These are phyloP conservation scores for Erithacus rubecula DNA, from an alignment of 2,797 vertebrate genomes.

Conservation along the genomic window DNA sequence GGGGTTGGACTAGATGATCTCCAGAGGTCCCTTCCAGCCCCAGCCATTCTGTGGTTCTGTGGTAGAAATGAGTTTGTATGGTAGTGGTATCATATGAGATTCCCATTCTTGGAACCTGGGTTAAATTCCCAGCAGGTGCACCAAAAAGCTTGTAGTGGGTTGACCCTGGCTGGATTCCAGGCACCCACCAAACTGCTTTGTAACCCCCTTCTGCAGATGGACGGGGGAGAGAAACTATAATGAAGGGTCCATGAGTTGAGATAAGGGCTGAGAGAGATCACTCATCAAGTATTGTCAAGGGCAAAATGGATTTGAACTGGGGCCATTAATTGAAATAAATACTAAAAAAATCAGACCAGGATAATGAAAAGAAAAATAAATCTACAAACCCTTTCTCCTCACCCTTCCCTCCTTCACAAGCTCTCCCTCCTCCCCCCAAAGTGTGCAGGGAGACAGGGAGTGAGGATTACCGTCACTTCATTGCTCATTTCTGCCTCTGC, in stretches of 20 bases:
- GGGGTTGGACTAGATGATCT: not conserved
- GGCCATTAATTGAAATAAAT: not conserved
- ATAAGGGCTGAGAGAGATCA: not conserved
- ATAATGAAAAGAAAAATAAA: not conserved
- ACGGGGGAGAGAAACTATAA: not conserved
- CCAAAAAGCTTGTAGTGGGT: not conserved
- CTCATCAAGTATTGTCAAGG: not conserved
- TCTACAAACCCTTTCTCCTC: not conserved
- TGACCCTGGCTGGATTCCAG: not conserved
- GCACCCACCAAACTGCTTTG: not conserved
- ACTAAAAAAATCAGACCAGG: not conserved
- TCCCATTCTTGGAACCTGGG: conserved; percentile 96
- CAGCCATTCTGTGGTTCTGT: not conserved
- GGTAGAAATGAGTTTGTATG: not conserved
- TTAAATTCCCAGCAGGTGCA: conserved; percentile 93
- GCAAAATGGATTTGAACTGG: not conserved
- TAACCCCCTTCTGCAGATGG: not conserved
- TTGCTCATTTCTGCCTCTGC: not conserved
- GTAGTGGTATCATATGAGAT: conserved; percentile 90
- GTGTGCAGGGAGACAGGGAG: not conserved
- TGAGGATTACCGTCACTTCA: not conserved
- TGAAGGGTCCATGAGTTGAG: not conserved
- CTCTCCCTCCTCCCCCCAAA: fast-evolving
- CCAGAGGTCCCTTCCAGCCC: not conserved
- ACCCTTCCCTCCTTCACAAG: not conserved